These are phyloP conservation scores for Amphimedon queenslandica DNA, from an alignment of 37 sponge, comb jelly and placozoan species.

Conservation along the genomic window DNA sequence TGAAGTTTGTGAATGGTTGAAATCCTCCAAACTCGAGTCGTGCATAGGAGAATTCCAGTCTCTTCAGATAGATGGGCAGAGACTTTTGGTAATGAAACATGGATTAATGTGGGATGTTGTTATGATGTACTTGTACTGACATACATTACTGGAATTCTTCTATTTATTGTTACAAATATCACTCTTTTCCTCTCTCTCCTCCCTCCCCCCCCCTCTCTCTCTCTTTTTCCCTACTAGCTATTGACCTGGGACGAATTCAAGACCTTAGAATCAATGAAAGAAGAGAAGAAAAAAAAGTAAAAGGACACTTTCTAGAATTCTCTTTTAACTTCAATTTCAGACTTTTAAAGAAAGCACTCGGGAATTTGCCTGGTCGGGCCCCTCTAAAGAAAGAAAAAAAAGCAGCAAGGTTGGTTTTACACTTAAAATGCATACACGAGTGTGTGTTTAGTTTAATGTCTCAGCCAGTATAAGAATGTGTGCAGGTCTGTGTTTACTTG, in stretches of 20 bases:
- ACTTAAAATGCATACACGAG: too few relatives aligned
- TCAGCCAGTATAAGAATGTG: too few relatives aligned
- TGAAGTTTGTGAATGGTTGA: not conserved
- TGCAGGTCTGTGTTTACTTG: too few relatives aligned
- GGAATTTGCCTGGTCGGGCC: not conserved
- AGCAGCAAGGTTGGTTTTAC: too few relatives aligned
- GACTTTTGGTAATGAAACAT: not conserved
- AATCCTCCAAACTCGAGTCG: not conserved
- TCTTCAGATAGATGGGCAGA: slow-evolving; percentile 8
- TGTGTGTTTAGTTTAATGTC: too few relatives aligned
- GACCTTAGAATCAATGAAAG: not conserved
- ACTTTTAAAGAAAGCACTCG: slow-evolving; percentile 6
- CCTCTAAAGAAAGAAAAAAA: not conserved
- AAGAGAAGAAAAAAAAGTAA: slow-evolving; percentile 1
- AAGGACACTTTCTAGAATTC: not conserved
- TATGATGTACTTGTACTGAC: not conserved
- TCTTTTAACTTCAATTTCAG: not conserved
- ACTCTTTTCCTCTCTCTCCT: too few relatives aligned
- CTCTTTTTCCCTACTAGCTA: not conserved
- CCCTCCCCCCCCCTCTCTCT: too few relatives aligned
- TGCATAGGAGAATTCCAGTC: not conserved
- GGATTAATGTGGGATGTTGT: not conserved
- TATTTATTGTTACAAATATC: too few relatives aligned
- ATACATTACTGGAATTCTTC: too few relatives aligned
- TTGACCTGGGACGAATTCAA: slow-evolving; percentile 2